phyloP scores from a whole-genome alignment of 2,113 vertebrate genomes.

The Progne subis region DNA sequence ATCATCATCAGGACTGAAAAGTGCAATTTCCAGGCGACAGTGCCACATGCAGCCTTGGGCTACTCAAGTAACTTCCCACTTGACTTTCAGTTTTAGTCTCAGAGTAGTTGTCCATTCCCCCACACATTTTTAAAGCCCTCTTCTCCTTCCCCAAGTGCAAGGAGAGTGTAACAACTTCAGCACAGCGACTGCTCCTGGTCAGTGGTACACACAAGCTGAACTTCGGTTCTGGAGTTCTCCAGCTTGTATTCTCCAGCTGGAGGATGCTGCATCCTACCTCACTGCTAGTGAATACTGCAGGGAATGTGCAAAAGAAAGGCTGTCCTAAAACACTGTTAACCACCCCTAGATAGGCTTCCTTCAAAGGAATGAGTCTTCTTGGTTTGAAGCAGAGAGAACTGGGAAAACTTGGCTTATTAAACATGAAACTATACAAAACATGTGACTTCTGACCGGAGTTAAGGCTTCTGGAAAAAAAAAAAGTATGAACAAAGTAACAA shows the following conservation, averaged over 20 bases:
- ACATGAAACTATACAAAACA: neutral
- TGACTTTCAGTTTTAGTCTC: neutral
- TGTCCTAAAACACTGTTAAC: neutral
- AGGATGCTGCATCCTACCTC: neutral
- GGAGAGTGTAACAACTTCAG: neutral
- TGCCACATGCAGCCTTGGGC: neutral
- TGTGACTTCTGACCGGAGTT: neutral
- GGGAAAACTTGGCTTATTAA: neutral
- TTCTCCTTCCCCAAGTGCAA: neutral
- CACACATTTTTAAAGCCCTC: neutral
- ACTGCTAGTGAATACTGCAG: neutral
- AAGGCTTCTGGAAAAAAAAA: neutral
- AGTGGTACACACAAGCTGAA: neutral
- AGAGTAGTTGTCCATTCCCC: neutral
- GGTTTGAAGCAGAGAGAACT: neutral
- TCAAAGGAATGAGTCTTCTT: neutral
- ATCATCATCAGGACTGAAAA: neutral
- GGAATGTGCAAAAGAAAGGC: neutral
- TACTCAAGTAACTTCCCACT: neutral
- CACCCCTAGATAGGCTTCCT: neutral
- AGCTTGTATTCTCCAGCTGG: neutral
- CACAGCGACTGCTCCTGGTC: rapidly evolving
- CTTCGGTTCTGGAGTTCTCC: neutral
- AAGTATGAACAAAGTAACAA: neutral
- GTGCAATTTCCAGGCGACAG: neutral